Evolutionary conservation across 2,888 invertebrate genomes (phyloP).

Genomic region (Drosophila mimica): DNA sequence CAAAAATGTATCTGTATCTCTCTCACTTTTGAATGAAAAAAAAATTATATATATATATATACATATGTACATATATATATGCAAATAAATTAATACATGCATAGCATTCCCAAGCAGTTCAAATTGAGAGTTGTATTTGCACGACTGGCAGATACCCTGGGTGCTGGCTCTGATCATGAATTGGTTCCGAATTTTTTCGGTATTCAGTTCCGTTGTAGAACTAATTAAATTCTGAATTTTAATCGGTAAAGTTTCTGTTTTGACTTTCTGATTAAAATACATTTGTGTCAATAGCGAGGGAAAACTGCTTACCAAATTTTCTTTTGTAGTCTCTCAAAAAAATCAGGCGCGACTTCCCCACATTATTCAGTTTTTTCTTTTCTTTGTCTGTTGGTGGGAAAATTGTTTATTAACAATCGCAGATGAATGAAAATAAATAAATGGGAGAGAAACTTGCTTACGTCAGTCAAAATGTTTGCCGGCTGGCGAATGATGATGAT

Average conservation of each 20-base stretch:
- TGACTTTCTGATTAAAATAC: background rate
- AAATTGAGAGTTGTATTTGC: background rate
- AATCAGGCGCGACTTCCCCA: background rate
- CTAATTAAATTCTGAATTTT: background rate
- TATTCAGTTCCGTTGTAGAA: background rate
- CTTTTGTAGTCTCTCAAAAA: background rate
- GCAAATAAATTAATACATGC: background rate
- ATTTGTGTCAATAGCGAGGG: background rate
- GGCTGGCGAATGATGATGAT: background rate
- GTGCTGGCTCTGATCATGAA: background rate
- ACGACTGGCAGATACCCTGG: background rate
- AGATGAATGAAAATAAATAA: slow-evolving; percentile 26
- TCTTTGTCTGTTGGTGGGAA: background rate
- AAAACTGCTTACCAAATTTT: background rate
- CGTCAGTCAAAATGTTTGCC: slow-evolving; percentile 39
- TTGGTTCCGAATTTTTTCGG: background rate
- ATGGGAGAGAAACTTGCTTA: slow-evolving; percentile 26
- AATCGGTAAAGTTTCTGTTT: background rate
- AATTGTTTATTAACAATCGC: slow-evolving; percentile 34
- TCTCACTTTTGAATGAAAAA: background rate
- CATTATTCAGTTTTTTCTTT: slow-evolving; percentile 39
- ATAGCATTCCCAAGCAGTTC: slow-evolving; percentile 4
- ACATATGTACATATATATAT: background rate
- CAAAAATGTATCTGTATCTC: background rate
- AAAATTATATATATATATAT: background rate